Conservation (phyloP, 2,113 vertebrate genomes). For the Solea solea region DNA sequence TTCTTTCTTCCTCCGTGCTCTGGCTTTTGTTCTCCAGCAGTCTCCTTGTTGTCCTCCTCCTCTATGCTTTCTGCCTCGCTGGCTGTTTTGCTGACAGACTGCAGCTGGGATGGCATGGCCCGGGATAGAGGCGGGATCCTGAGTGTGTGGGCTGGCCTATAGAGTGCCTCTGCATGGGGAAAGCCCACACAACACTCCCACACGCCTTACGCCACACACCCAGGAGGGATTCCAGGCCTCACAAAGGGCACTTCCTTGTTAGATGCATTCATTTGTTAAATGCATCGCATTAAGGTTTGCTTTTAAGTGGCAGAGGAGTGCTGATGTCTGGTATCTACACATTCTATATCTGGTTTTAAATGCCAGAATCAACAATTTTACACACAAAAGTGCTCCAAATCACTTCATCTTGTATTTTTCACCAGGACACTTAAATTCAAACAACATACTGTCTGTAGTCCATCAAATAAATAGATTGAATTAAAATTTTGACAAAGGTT, state of each 20-base stretch:
- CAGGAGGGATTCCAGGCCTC: slow-evolving; percentile 52
- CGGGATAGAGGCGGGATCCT: slow-evolving; percentile 43
- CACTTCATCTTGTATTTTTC: too few relatives aligned
- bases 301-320: background rate
- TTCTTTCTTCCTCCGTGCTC: slow-evolving; percentile 44
- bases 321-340: too few relatives aligned
- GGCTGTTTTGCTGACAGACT: slow-evolving; percentile 68
- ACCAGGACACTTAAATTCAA: too few relatives aligned
- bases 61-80: slow-evolving; percentile 70
- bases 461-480: too few relatives aligned
- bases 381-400: too few relatives aligned
- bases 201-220: slow-evolving; percentile 55
- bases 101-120: slow-evolving; percentile 60
- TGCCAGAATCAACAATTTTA: too few relatives aligned
- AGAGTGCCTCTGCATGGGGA: slow-evolving; percentile 60
- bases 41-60: slow-evolving; percentile 50
- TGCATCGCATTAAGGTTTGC: slow-evolving; percentile 9
- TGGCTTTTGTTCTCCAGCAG: slow-evolving; percentile 54
- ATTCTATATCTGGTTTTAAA: too few relatives aligned
- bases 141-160: slow-evolving; percentile 69
- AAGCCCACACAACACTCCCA: slow-evolving; percentile 69
- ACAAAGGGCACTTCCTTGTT: slow-evolving; percentile 49
- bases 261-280: slow-evolving; percentile 26
- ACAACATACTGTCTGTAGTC: too few relatives aligned
- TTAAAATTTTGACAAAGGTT: too few relatives aligned